Evolutionary conservation across 1,140 invertebrate species (phyloP), one percentile per base, ranked within the genome.

Genomic region (Mya arenaria): DNA sequence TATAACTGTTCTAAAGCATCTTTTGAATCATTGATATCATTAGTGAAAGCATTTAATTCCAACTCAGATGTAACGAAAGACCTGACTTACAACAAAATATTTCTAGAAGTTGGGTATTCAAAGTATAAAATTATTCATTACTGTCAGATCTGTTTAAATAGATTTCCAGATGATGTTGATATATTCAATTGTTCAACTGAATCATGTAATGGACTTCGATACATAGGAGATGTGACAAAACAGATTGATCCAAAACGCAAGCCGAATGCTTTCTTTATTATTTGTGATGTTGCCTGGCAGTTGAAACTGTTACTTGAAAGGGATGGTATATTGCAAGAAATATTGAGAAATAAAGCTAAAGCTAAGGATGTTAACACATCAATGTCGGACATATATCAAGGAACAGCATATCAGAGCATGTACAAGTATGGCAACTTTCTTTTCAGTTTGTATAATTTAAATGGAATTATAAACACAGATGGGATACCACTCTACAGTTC

Each of bases 381-480:
- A 23, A 68, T 68, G 36, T 41, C 37, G 13, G 36, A 68, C 25
- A 68, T 68, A 68, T 68, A 68, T 25, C 65, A 68, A 68, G 65
- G 65, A 68, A 68, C 23, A 68, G 36, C 37, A 25, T 68, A 68
- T 68, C 19, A 68, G 37, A 13, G 25, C 65, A 23, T 68, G 65
- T 68, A n/a, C 23, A 28, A 68, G 25, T 4, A 41, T 41, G 65
- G 65, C 37, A 68, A 68, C 23, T 68, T 68, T 28, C 39, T 68
- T 5, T 68, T 41, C 4, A 8, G 15, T 44, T 13, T 13, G 4
- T 68, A 44, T 28, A 68, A 68, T 44, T 17, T 68, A 41, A 68
- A 41, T 68, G 65, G 65, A 41, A 68, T 68, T 68, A 19, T 74
- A 60, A 77, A 77, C 58, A 84, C 71, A 17, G 75, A 84, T 68